Evolutionary conservation across 37 sponge, comb jelly and placozoan genomes (phyloP), one percentile per base, ranked within the genome.

Genomic region (Hexactinellida sp.): DNA sequence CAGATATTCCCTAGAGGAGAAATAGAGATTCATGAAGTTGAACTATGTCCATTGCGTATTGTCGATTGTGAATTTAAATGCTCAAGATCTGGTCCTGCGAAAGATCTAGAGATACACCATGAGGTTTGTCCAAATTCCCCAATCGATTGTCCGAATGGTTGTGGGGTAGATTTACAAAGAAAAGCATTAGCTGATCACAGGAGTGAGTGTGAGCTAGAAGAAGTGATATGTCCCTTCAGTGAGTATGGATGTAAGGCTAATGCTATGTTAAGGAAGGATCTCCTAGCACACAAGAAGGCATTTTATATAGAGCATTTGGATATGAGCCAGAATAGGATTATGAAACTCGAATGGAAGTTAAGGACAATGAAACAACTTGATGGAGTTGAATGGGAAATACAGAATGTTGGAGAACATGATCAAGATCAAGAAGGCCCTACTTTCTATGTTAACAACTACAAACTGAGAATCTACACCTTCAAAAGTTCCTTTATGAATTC

Each of bases 231-330:
- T 63, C 76, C 76, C 30, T 63, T 21, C 30, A 63, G 19, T 32
- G 30, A 63, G 30, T 63, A 63, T n/a, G 76, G 76, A 25, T 63
- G 76, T n/a, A 63, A 63, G 76, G 76, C 76, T 32, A 28, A 63
- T 3, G 5, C 21, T 10, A 63, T 63, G 76, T 25, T 25, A 63
- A 63, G 76, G 13, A 63, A 28, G 13, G 76, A 63, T n/a, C 76
- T 63, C 76, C 30, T 63, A 63, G 76, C 76, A 21, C 76, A 63
- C 76, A 63, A 63, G 76, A 63, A 63, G 76, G 76, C 3, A 28
- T 63, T 21, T n/a, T 21, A 21, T 23, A 28, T 63, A 63, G 76
- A 63, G 13, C 76, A 63, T 63, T 21, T 28, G 34, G 76, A 63
- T 28, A 63, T 63, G 76, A n/a, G 21, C 76, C 5, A 32, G 13